A percentile compares a stretch with the other conserved stretches of the same genome.
Conservation (phyloP, 1,140 invertebrate species). For the Himalopsyche phryganea region DNA sequence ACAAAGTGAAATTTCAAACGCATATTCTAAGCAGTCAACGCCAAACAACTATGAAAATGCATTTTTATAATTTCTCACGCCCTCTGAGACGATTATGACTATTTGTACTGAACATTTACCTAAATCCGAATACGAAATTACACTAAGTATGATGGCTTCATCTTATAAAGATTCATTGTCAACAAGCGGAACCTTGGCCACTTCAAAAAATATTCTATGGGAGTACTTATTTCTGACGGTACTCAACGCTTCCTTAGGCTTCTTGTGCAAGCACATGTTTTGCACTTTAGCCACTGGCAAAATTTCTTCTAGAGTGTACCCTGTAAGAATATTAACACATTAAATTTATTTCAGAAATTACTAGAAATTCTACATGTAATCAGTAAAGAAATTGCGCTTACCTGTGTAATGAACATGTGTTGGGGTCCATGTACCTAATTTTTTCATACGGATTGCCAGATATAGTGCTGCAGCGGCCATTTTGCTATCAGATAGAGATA, state of each 20-base stretch:
- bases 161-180: conserved; percentile 35
- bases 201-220: conserved; percentile 88
- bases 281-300: conserved; percentile 66
- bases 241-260: conserved; percentile 69
- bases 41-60: no score
- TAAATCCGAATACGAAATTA: neutral
- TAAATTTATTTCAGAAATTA: no score
- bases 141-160: neutral
- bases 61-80: neutral
- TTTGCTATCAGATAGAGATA: conserved; percentile 78
- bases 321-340: conserved; percentile 40
- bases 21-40: no score
- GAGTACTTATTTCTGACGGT: conserved; percentile 93
- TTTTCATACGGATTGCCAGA: conserved; percentile 83
- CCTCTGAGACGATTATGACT: neutral
- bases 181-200: conserved; percentile 67
- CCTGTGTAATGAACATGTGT: conserved; percentile 85
- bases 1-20: no score
- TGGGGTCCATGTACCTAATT: conserved; percentile 68
- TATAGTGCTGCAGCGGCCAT: conserved; percentile 83
- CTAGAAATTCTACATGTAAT: no score
- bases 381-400: no score
- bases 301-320: conserved; percentile 75
- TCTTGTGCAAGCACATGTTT: conserved; percentile 74
- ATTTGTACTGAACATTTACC: conserved; percentile 1